phyloP scores from a whole-genome alignment of 30 jellyfish, hydroid and myxozoan species.

The Pelagia noctiluca region DNA sequence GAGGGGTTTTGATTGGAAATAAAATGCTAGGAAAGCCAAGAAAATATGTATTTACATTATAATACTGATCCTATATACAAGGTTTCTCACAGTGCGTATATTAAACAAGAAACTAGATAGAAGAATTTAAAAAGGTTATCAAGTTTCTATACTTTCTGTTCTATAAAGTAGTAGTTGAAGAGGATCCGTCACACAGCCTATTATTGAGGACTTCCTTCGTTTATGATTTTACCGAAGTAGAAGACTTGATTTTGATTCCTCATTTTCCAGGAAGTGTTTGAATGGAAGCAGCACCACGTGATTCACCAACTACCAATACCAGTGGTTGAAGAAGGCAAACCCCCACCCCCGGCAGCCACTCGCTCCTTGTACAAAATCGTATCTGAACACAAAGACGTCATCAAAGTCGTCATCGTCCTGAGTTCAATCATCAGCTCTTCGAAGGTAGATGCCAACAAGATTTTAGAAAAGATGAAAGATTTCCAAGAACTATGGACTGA shows the following conservation, averaged over 20 bases:
- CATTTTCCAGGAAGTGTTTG: constrained; percentile 62
- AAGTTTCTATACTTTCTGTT: too few relatives aligned
- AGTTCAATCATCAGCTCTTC: constrained; percentile 86
- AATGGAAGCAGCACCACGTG: constrained; percentile 81
- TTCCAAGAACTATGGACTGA: constrained; percentile 87
- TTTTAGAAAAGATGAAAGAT: constrained; percentile 73
- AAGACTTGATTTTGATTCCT: too few relatives aligned
- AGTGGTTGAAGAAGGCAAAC: constrained; percentile 80
- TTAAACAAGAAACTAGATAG: too few relatives aligned
- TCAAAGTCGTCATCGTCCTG: constrained; percentile 72
- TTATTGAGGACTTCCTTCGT: not conserved
- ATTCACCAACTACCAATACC: constrained; percentile 76
- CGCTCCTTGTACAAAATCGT: constrained; percentile 77
- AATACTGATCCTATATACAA: too few relatives aligned
- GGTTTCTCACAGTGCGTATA: too few relatives aligned
- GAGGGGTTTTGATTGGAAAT: too few relatives aligned
- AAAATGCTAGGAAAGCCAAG: too few relatives aligned
- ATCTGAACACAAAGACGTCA: constrained; percentile 82
- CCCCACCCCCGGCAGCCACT: constrained; percentile 67
- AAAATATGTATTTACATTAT: too few relatives aligned
- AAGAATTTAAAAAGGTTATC: too few relatives aligned
- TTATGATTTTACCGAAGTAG: not conserved
- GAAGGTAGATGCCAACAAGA: constrained; percentile 82
- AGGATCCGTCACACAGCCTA: too few relatives aligned
- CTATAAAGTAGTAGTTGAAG: too few relatives aligned